Percentiles rank a stretch among this genome's conserved stretches.
Conservation (phyloP, 2,888 invertebrate genomes). For the Prosopocoilus inquinatus region DNA sequence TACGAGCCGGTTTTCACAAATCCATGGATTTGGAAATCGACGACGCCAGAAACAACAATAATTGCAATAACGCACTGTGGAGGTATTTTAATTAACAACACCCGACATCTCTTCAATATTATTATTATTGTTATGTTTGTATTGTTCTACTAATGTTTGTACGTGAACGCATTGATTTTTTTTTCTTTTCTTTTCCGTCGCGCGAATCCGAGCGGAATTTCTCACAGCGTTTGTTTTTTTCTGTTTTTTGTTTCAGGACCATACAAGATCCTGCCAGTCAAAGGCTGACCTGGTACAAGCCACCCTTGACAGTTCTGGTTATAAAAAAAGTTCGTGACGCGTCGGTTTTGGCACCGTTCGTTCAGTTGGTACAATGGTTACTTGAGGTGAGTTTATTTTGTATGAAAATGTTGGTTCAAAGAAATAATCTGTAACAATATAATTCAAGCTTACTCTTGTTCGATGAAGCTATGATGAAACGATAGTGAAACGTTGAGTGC, state of each 20-base stretch:
- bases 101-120: neutral
- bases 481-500: too few species aligned
- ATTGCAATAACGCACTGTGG: neutral
- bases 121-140: too few species aligned
- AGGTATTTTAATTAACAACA: neutral
- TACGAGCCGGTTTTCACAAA: too few species aligned
- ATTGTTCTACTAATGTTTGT: neutral
- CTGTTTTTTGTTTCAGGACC: conserved; percentile 65
- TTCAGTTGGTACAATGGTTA: conserved; percentile 90
- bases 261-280: conserved; percentile 98
- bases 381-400: conserved; percentile 66
- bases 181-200: too few species aligned
- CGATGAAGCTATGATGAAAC: too few species aligned
- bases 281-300: conserved; percentile 95
- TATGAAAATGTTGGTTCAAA: neutral
- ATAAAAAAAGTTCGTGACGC: conserved; percentile 96
- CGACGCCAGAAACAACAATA: too few species aligned
- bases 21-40: too few species aligned
- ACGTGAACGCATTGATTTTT: too few species aligned
- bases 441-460: too few species aligned
- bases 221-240: conserved; percentile 17
- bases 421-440: too few species aligned
- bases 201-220: too few species aligned
- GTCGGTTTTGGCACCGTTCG: conserved; percentile 84
- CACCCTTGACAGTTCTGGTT: conserved; percentile 92